These are phyloP conservation scores for Myotis planiceps DNA, from an alignment of 2,797 vertebrate genomes.

Conservation along the genomic window DNA sequence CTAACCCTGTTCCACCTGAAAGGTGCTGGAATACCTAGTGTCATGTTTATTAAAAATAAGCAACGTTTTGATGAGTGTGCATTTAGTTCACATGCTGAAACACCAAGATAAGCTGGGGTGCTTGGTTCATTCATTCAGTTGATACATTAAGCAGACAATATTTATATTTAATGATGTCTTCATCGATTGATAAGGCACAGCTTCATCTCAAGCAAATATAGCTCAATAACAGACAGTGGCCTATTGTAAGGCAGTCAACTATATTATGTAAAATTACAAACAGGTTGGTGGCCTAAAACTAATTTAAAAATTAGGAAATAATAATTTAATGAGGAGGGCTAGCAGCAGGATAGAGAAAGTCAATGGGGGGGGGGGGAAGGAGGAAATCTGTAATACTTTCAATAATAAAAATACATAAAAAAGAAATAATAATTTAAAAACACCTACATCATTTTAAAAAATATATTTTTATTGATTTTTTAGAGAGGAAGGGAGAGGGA, in stretches of 20 bases:
- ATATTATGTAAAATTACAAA: not conserved
- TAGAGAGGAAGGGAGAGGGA: too few species aligned
- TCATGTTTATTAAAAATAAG: not conserved
- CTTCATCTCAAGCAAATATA: not conserved
- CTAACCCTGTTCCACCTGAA: not conserved
- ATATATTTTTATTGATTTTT: too few species aligned
- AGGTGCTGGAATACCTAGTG: not conserved
- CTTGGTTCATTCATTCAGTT: not conserved
- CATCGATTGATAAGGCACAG: not conserved
- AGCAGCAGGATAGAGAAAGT: too few species aligned
- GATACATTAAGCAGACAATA: not conserved
- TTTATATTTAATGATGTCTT: not conserved
- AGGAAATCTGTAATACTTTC: too few species aligned
- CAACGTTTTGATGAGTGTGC: not conserved
- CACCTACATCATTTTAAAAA: not conserved
- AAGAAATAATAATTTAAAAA: constrained; percentile 11
- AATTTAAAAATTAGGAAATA: not conserved
- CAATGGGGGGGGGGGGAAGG: too few species aligned
- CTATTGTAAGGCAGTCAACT: not conserved
- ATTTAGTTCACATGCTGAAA: not conserved
- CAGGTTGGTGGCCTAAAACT: not conserved
- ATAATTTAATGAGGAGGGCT: not conserved
- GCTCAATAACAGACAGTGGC: not conserved
- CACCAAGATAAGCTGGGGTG: not conserved
- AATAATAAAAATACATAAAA: too few species aligned